Evolutionary conservation across 2,797 vertebrate genomes (phyloP).

Genomic region (Cottoperca gobio): DNA sequence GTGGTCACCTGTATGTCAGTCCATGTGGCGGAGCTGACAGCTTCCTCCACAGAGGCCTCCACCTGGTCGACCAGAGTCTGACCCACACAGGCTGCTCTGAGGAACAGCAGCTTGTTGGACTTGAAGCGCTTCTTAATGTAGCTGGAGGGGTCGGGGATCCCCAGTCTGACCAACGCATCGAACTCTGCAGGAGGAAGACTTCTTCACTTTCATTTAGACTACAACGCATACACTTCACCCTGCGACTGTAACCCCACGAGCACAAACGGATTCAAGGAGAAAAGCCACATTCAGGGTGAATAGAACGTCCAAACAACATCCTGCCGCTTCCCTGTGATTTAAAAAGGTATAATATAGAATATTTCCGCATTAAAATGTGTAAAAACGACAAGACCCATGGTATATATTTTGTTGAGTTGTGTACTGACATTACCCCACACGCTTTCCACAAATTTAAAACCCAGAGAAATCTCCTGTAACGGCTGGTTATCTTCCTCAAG

Average conservation of each 20-base stretch:
- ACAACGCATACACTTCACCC: background rate
- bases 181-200: constrained; percentile 85
- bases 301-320: background rate
- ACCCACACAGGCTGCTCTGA: constrained; percentile 91
- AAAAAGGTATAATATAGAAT: no score
- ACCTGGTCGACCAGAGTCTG: constrained; percentile 92
- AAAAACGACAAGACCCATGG: no score
- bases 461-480: no score
- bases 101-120: constrained; percentile 88
- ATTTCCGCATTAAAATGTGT: no score
- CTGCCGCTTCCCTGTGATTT: background rate
- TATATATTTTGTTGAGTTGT: no score
- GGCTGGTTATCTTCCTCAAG: no score
- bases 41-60: constrained; percentile 96
- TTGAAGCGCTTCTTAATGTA: constrained; percentile 96
- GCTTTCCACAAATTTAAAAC: no score
- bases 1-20: constrained; percentile 89
- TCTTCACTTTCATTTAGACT: background rate
- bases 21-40: constrained; percentile 92
- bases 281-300: background rate
- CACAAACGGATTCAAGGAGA: background rate
- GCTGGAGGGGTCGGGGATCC: constrained; percentile 91
- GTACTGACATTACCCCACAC: no score
- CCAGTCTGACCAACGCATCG: constrained; percentile 91
- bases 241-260: background rate